Base-by-base conservation (phyloP, 2,888 invertebrate species). In the Drosophila longiperda region DNA sequence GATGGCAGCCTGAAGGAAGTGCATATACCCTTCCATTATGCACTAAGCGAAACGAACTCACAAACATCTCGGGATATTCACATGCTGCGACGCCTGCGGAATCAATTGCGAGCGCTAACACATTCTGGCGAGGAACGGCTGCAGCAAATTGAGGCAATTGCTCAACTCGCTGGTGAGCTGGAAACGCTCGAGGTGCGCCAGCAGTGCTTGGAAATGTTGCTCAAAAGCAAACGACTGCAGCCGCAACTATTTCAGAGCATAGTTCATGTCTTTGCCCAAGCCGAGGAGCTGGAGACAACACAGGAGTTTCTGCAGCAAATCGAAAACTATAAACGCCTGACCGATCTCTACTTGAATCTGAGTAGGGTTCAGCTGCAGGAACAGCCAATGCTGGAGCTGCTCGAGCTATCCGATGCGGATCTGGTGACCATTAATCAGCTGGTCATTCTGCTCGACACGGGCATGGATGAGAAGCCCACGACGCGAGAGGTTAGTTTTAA, bases 1-100 rank as follows among this genome's bases (percentile, higher is more conserved):
- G 96, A 97, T 91, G 97, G 97, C 0, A 95, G 95, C 85, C 92
- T 99, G 1, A 97, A 97, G 91, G 96, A 96, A 90, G 95, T 99
- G 74, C 94, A 94, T 73, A 96, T 99, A 83, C 99, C 99, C 32
- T 99, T 98, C 92, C 98, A 98, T 93, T 97, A 96, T 92, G 96
- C 98, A 0, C 94, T 99, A 48, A 97, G 97, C 91, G 98, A 97
- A 81, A 97, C 96, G 91, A 97, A 97, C 92, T 98, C 97, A 67
- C 96, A 96, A 84, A 95, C 97, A 85, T 97, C 98, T 0, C 95
- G 97, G 82, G 99, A 99, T 92, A 94, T 98, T 62, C 98, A 98
- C 93, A 94, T 98, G 53, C 94, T 98, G 70, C 96, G 97, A 89
- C 96, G 97, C 80, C 92, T 97, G 33, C 95, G 96, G 71, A 95